Conservation (phyloP, 2,113 vertebrate species). For the Willisornis vidua region DNA sequence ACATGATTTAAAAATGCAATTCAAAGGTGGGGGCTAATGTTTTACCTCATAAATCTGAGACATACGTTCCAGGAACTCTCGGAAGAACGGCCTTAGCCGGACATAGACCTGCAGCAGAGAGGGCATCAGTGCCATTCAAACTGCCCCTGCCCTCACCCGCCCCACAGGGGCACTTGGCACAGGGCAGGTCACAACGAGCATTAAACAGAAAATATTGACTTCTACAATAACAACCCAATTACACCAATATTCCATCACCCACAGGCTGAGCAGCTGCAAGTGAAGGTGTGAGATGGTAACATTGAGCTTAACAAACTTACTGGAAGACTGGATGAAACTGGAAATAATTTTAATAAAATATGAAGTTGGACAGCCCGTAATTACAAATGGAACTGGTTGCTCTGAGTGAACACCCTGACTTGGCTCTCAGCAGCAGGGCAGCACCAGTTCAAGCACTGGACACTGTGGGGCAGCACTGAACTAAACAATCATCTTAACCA, state of each 20-base stretch:
- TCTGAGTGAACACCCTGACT: neutral
- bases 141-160: neutral
- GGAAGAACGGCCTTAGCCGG: constrained; percentile 95
- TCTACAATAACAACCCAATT: neutral
- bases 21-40: neutral
- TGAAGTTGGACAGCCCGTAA: neutral
- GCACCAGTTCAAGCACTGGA: neutral
- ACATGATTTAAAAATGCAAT: neutral
- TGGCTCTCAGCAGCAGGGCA: constrained; percentile 34
- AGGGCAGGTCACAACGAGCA: neutral
- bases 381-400: neutral
- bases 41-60: constrained; percentile 99
- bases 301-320: neutral
- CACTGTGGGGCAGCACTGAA: neutral
- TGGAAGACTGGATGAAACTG: neutral
- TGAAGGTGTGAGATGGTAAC: neutral
- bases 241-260: neutral
- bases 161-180: neutral
- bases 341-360: neutral
- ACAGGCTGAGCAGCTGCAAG: neutral
- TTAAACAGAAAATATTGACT: neutral
- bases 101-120: constrained; percentile 88
- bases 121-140: neutral
- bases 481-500: neutral
- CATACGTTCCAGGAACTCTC: constrained; percentile 98